A percentile compares a stretch with the other conserved stretches of the same genome.
phyloP scores from a whole-genome alignment of 2,888 invertebrate species.

The Campoplex capitator region DNA sequence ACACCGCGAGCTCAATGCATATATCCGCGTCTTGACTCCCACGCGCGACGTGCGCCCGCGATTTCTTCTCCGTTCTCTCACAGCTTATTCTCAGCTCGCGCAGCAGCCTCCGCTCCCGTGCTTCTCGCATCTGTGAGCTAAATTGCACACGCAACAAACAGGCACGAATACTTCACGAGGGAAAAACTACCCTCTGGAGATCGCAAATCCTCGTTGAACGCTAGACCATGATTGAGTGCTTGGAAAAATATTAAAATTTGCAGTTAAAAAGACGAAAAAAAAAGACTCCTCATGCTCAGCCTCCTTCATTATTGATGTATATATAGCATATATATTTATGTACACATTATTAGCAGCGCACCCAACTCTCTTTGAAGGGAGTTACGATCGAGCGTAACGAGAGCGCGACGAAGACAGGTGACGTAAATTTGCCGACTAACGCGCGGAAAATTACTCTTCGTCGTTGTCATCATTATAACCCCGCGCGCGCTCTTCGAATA shows the following conservation, averaged over 20 bases:
- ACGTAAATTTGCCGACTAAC: conserved; percentile 71
- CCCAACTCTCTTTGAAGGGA: conserved; percentile 8
- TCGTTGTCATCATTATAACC: conserved; percentile 44
- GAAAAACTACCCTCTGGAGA: neutral
- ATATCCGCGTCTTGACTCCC: conserved; percentile 75
- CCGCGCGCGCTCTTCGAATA: conserved; percentile 47
- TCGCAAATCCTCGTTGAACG: neutral
- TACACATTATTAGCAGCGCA: conserved; percentile 1
- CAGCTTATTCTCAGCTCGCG: conserved; percentile 63
- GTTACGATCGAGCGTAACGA: conserved; percentile 65
- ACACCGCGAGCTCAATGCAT: conserved; percentile 70
- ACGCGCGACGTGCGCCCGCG: conserved; percentile 77
- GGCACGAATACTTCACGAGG: conserved; percentile 4
- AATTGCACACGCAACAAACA: conserved; percentile 15
- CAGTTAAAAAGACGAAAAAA: neutral
- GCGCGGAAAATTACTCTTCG: conserved; percentile 72
- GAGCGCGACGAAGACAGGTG: conserved; percentile 60
- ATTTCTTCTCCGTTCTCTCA: conserved; percentile 66
- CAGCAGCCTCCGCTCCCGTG: conserved; percentile 32
- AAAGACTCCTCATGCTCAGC: neutral
- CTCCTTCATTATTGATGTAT: conserved; percentile 1
- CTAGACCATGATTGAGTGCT: conserved; percentile 14
- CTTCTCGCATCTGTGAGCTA: conserved; percentile 28
- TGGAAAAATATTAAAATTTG: conserved; percentile 7
- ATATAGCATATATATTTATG: neutral